Conservation (phyloP, 1,140 invertebrate genomes). For the Subanguina moxae region DNA sequence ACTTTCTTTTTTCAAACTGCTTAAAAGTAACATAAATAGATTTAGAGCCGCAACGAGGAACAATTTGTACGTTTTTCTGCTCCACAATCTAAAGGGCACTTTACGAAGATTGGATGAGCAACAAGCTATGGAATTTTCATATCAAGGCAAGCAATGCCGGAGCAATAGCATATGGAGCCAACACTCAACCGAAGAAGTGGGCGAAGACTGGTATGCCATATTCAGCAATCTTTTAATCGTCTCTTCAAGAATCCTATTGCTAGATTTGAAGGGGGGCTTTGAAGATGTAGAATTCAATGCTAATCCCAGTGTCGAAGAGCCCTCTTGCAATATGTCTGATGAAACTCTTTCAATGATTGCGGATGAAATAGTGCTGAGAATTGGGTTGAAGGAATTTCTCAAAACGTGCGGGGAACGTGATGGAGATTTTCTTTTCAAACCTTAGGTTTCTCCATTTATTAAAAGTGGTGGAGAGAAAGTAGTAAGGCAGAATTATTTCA, state of each 20-base stretch:
- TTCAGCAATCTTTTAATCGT: background rate
- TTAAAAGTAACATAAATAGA: too few relatives aligned
- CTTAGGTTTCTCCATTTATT: background rate
- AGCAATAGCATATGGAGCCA: background rate
- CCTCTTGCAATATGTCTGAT: conserved; percentile 2
- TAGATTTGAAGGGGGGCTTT: background rate
- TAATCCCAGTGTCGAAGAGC: background rate
- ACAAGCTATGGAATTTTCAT: conserved; percentile 10
- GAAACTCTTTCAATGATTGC: conserved; percentile 5
- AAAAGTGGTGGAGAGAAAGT: background rate
- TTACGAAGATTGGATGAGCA: conserved; percentile 12
- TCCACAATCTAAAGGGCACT: background rate
- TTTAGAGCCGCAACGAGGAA: background rate
- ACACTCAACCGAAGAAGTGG: background rate
- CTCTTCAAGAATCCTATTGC: background rate
- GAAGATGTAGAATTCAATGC: conserved; percentile 5
- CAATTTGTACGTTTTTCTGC: background rate
- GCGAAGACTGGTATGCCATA: conserved; percentile 1
- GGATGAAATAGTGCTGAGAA: conserved; percentile 14
- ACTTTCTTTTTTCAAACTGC: too few relatives aligned
- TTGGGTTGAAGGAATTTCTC: conserved; percentile 19
- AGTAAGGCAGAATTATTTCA: conserved; percentile 3
- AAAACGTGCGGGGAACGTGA: conserved; percentile 10
- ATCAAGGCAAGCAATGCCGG: background rate
- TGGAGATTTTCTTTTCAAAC: conserved; percentile 6